Evolutionary conservation across 2,888 invertebrate species (phyloP).

Genomic region (Eupithecia tripunctaria): DNA sequence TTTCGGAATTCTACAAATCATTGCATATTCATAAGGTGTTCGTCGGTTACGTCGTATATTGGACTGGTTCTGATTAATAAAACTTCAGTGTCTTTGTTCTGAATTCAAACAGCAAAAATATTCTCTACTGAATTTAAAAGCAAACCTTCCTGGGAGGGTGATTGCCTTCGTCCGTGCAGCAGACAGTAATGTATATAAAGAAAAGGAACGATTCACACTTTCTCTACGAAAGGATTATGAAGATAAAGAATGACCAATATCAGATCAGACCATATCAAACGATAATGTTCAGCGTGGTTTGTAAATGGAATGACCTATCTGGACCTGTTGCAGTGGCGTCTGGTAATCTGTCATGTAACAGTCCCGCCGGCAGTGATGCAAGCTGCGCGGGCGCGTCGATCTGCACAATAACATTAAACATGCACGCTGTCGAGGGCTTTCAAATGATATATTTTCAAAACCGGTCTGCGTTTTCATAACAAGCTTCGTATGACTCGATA

Average conservation of each 20-base stretch:
- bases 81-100: background rate
- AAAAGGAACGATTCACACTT: no score
- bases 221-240: background rate
- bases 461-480: conserved; percentile 80
- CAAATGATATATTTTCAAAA: conserved; percentile 83
- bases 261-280: background rate
- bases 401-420: conserved; percentile 79
- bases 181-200: background rate
- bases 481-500: conserved; percentile 60
- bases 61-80: conserved; percentile 3
- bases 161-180: no score
- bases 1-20: conserved; percentile 48
- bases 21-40: conserved; percentile 49
- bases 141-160: no score
- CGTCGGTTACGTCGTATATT: background rate
- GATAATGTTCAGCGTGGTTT: conserved; percentile 37
- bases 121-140: background rate
- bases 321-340: conserved; percentile 53
- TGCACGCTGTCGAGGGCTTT: conserved; percentile 70
- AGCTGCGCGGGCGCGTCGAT: conserved; percentile 56
- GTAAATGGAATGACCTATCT: conserved; percentile 54
- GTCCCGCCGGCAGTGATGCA: conserved; percentile 67
- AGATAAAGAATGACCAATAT: background rate
- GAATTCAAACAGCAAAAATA: background rate
- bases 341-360: conserved; percentile 68